Evolutionary conservation across 2,888 invertebrate genomes (phyloP).

Genomic region (Diogma glabrata): DNA sequence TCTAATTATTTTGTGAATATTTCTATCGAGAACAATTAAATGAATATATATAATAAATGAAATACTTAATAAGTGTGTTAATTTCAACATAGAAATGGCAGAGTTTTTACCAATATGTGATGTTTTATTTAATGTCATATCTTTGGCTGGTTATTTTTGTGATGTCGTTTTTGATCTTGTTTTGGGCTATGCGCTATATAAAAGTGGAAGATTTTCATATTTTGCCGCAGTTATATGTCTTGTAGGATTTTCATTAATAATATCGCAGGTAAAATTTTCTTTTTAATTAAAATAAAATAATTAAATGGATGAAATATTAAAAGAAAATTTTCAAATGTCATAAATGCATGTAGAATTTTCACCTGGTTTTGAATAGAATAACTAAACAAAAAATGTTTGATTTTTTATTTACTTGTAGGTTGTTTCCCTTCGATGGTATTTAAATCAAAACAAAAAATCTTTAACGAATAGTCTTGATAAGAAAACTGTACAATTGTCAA

Average conservation of each 20-base stretch:
- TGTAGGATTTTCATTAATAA: slow-evolving; percentile 58
- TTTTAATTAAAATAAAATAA: no score
- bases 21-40: not conserved
- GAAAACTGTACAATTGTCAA: slow-evolving; percentile 4
- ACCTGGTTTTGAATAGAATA: no score
- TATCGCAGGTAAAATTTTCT: slow-evolving; percentile 55
- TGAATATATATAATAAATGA: slow-evolving; percentile 1
- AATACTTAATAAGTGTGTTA: not conserved
- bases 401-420: slow-evolving; percentile 34
- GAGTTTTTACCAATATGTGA: slow-evolving; percentile 87
- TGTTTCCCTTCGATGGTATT: slow-evolving; percentile 64
- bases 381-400: not conserved
- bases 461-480: not conserved
- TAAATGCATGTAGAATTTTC: no score
- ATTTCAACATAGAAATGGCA: slow-evolving; percentile 50
- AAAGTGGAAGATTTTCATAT: slow-evolving; percentile 50
- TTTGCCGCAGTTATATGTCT: slow-evolving; percentile 58
- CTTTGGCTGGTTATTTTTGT: slow-evolving; percentile 80
- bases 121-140: slow-evolving; percentile 82
- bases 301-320: no score
- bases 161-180: slow-evolving; percentile 82
- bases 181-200: slow-evolving; percentile 71
- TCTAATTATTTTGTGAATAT: not conserved
- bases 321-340: no score
- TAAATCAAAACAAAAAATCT: slow-evolving; percentile 33